Conservation (phyloP, 1,140 invertebrate species). For the Nixonia krombeini region DNA sequence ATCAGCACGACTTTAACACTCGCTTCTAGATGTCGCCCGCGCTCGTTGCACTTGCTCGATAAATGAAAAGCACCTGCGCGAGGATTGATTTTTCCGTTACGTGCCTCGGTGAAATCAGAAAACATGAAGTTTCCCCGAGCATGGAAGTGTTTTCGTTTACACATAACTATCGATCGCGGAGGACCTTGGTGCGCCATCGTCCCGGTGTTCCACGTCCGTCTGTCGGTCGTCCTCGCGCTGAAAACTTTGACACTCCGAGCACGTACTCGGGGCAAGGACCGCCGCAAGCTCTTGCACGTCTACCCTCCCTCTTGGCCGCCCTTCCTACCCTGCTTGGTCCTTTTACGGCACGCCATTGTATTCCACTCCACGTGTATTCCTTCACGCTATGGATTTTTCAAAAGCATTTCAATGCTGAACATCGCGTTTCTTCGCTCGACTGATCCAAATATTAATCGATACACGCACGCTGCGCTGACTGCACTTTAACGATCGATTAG, state of each 20-base stretch:
- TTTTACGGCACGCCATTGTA: conserved; percentile 63
- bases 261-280: conserved; percentile 72
- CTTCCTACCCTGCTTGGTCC: conserved; percentile 28
- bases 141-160: conserved; percentile 50
- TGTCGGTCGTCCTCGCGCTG: conserved; percentile 59
- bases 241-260: conserved; percentile 68
- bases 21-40: too few species aligned
- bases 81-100: too few species aligned
- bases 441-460: conserved; percentile 44
- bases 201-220: conserved; percentile 62
- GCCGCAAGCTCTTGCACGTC: conserved; percentile 66
- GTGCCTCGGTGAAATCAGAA: conserved; percentile 8
- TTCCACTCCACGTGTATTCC: conserved; percentile 60
- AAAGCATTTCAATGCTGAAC: conserved; percentile 60
- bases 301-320: conserved; percentile 35
- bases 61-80: too few species aligned
- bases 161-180: conserved; percentile 66
- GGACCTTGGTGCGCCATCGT: conserved; percentile 68
- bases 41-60: too few species aligned
- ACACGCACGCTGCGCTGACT: conserved; percentile 27
- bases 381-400: conserved; percentile 66
- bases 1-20: too few species aligned
- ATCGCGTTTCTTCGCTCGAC: conserved; percentile 41
- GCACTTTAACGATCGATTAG: conserved; percentile 19
- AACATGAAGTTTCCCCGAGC: conserved; percentile 33